These are phyloP conservation scores for Oreohelix idahoensis DNA, from an alignment of 1,140 invertebrate species.

Conservation along the genomic window DNA sequence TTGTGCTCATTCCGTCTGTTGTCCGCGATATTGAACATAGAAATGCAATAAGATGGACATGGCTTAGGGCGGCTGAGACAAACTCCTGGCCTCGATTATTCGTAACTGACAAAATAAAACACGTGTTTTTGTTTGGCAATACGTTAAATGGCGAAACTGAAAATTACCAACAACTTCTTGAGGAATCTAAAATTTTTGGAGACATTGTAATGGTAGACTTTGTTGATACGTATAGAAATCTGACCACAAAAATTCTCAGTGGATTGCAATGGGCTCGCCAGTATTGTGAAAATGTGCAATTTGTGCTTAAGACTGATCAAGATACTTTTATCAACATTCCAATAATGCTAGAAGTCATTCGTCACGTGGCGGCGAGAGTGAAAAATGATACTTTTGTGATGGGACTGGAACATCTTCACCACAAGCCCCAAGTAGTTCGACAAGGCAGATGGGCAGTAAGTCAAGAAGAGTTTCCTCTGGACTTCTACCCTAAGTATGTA, in stretches of 20 bases:
- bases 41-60: constrained; percentile 15
- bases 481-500: constrained; percentile 58
- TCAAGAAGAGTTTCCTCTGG: constrained; percentile 24
- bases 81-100: not conserved
- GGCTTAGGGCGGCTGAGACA: constrained; percentile 11
- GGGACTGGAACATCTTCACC: not conserved
- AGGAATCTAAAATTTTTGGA: constrained; percentile 38
- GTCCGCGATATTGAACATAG: not conserved
- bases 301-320: constrained; percentile 90
- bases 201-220: constrained; percentile 60
- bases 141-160: not conserved
- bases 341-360: constrained; percentile 32
- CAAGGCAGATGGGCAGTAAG: constrained; percentile 35
- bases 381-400: not conserved
- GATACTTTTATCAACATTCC: constrained; percentile 87
- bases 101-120: not conserved
- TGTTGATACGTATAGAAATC: constrained; percentile 56
- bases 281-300: constrained; percentile 78
- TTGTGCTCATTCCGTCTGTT: constrained; percentile 22
- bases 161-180: not conserved
- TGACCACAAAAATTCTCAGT: constrained; percentile 80
- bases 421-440: not conserved
- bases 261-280: constrained; percentile 83
- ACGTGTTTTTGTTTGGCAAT: constrained; percentile 16
- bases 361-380: not conserved